These are phyloP conservation scores for Luperina testacea DNA, from an alignment of 2,888 invertebrate genomes.

Conservation along the genomic window DNA sequence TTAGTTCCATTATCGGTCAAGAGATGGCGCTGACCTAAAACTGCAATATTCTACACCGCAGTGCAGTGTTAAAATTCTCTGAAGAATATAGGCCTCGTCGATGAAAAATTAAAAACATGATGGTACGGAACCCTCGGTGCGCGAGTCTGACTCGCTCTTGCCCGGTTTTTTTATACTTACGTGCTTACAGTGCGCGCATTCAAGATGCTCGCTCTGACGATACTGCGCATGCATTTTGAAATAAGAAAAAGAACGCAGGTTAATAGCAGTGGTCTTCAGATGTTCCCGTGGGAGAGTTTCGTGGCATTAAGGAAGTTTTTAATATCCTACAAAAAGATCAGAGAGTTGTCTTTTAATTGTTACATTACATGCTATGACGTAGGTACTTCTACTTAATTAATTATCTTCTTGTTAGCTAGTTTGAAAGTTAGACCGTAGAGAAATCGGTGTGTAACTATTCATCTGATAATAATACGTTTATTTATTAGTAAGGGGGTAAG, in stretches of 20 bases:
- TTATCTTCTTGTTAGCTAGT: neutral
- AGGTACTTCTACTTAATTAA: neutral
- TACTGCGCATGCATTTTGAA: conserved; percentile 41
- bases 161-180: conserved; percentile 8
- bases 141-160: too few relatives aligned
- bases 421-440: neutral
- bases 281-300: conserved; percentile 56
- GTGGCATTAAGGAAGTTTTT: conserved; percentile 1
- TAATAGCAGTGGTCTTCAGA: conserved; percentile 15
- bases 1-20: too few relatives aligned
- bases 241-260: conserved; percentile 39
- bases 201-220: neutral
- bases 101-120: too few relatives aligned
- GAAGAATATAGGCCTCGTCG: too few relatives aligned
- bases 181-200: neutral
- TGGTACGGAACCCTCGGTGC: too few relatives aligned
- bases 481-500: too few relatives aligned
- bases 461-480: too few relatives aligned
- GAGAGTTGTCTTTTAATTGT: neutral
- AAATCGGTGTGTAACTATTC: too few relatives aligned
- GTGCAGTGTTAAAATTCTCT: too few relatives aligned
- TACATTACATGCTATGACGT: conserved; percentile 14
- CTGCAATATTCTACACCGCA: too few relatives aligned
- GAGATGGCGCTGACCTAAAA: too few relatives aligned
- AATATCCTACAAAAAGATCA: conserved; percentile 15